Evolutionary conservation across 1,140 invertebrate genomes (phyloP).

Genomic region (Aphaenogaster ashmeadi): DNA sequence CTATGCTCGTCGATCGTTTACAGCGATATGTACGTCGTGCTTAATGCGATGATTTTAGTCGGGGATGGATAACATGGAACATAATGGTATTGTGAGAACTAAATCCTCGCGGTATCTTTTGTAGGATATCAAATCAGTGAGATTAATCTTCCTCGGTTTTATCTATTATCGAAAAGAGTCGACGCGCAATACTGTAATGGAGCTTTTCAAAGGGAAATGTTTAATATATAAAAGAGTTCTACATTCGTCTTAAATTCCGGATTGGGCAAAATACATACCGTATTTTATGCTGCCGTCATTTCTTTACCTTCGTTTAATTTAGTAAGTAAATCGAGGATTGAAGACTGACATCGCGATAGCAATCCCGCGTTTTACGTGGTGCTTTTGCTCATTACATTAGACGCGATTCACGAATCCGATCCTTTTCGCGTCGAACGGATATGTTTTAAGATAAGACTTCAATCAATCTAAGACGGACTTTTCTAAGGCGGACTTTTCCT

Average conservation of each 20-base stretch:
- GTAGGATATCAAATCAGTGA: slow-evolving; percentile 4
- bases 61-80: slow-evolving; percentile 18
- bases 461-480: slow-evolving; percentile 51
- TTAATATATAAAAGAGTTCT: neutral
- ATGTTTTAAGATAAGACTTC: slow-evolving; percentile 59
- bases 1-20: slow-evolving; percentile 18
- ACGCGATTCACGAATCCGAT: slow-evolving; percentile 30
- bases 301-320: slow-evolving; percentile 38
- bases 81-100: slow-evolving; percentile 18
- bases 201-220: neutral
- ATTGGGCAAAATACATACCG: neutral
- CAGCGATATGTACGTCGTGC: neutral
- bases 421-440: slow-evolving; percentile 25
- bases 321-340: slow-evolving; percentile 41
- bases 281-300: neutral
- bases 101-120: slow-evolving; percentile 18
- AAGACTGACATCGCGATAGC: neutral
- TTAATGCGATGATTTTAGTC: slow-evolving; percentile 43
- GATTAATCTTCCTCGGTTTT: slow-evolving; percentile 14
- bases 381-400: slow-evolving; percentile 61
- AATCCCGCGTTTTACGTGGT: slow-evolving; percentile 14
- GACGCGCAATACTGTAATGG: neutral
- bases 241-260: neutral
- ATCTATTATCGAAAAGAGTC: neutral
- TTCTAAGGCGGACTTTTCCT: slow-evolving; percentile 29